phyloP scores from a whole-genome alignment of 2,797 vertebrate species.

The Protonibea diacanthus region DNA sequence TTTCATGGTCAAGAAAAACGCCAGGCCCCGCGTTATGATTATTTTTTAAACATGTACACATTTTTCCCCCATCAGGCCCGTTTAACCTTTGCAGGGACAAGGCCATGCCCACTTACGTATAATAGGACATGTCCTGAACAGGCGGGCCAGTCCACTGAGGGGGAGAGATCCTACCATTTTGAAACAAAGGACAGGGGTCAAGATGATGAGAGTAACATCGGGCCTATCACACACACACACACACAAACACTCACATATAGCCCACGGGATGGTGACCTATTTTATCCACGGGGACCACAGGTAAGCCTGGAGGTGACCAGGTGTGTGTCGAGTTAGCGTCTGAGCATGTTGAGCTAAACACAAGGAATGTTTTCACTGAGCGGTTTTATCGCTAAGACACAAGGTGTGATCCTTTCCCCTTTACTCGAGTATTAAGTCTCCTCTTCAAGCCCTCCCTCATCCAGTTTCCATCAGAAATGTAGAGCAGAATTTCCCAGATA shows the following conservation, averaged over 20 bases:
- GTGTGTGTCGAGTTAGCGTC: constrained; percentile 7
- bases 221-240: constrained; percentile 48
- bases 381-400: background rate
- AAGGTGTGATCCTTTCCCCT: background rate
- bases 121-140: constrained; percentile 83
- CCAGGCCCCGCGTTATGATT: constrained; percentile 9
- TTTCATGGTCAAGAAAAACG: constrained; percentile 37
- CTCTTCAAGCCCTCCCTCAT: background rate
- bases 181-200: constrained; percentile 73
- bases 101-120: constrained; percentile 84
- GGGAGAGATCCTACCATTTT: constrained; percentile 84
- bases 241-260: constrained; percentile 45
- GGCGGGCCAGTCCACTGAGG: constrained; percentile 82
- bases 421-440: background rate
- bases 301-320: constrained; percentile 11
- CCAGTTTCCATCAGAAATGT: background rate
- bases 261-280: constrained; percentile 12
- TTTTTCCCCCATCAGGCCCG: constrained; percentile 44
- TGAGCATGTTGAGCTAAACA: background rate
- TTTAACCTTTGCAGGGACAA: constrained; percentile 45
- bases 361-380: background rate
- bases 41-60: constrained; percentile 19
- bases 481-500: background rate
- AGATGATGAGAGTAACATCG: constrained; percentile 66
- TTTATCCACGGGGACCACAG: constrained; percentile 18